phyloP scores from a whole-genome alignment of 2,797 vertebrate genomes.

The Pseudopleuronectes americanus region DNA sequence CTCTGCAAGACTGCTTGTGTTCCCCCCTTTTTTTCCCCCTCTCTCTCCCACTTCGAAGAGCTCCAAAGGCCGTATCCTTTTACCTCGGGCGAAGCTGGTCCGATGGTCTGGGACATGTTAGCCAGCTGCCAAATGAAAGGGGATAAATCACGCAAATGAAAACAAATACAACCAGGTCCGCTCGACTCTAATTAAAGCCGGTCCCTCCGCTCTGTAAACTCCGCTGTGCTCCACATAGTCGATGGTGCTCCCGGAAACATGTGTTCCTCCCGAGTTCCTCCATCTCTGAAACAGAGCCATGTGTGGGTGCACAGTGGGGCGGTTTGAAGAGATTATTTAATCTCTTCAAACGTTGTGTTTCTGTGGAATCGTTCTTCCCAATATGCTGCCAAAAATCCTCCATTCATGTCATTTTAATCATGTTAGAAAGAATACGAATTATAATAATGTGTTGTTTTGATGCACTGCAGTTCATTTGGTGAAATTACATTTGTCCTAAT shows the following conservation, averaged over 20 bases:
- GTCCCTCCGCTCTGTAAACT: slow-evolving; percentile 68
- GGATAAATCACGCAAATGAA: slow-evolving; percentile 86
- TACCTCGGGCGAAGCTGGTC: slow-evolving; percentile 67
- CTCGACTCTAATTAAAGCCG: slow-evolving; percentile 81
- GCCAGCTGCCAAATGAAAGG: slow-evolving; percentile 85
- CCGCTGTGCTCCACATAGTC: slow-evolving; percentile 58
- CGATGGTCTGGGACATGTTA: slow-evolving; percentile 80
- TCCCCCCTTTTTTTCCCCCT: slow-evolving; percentile 22
- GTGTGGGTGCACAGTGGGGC: slow-evolving; percentile 62
- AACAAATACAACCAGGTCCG: slow-evolving; percentile 81
- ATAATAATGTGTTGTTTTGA: neutral
- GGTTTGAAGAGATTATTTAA: too few species aligned
- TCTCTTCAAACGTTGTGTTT: slow-evolving; percentile 17
- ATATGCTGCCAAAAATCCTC: neutral
- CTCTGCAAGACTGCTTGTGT: slow-evolving; percentile 44
- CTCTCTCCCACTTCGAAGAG: slow-evolving; percentile 6
- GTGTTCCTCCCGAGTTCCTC: slow-evolving; percentile 72
- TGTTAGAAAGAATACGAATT: neutral
- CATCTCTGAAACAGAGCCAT: slow-evolving; percentile 68
- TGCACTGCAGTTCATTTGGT: slow-evolving; percentile 3
- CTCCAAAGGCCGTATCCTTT: slow-evolving; percentile 71
- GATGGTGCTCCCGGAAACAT: slow-evolving; percentile 76
- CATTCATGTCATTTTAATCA: neutral
- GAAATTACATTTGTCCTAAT: slow-evolving; percentile 32
- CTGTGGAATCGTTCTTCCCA: neutral